Conservation (phyloP, 2,888 invertebrate genomes). For the Zygaena filipendulae region DNA sequence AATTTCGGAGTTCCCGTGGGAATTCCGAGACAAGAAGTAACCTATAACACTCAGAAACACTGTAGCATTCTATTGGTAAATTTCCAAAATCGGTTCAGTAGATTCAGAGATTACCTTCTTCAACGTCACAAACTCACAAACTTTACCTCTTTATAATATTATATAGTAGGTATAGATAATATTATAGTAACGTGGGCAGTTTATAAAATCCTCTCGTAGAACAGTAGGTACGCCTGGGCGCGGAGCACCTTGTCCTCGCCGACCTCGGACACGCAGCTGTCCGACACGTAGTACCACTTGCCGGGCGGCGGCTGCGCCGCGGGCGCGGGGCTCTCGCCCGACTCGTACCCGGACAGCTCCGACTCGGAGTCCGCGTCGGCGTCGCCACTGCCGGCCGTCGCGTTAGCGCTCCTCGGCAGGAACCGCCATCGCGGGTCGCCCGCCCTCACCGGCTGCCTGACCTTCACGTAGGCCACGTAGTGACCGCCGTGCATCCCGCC, state of each 20-base stretch:
- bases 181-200: conserved; percentile 6
- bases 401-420: conserved; percentile 71
- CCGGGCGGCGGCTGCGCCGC: conserved; percentile 67
- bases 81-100: too few species aligned
- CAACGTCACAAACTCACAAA: too few species aligned
- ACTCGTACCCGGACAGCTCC: conserved; percentile 65
- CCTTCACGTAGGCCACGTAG: conserved; percentile 96
- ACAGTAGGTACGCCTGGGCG: conserved; percentile 94
- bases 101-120: too few species aligned
- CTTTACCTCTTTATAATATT: too few species aligned
- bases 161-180: background rate
- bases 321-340: conserved; percentile 50
- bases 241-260: conserved; percentile 82
- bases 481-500: conserved; percentile 87
- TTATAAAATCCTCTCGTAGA: conserved; percentile 93
- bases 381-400: conserved; percentile 46
- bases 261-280: conserved; percentile 86
- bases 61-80: too few species aligned
- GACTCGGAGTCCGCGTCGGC: conserved; percentile 63
- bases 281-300: conserved; percentile 95
- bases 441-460: conserved; percentile 70
- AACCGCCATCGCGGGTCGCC: conserved; percentile 80
- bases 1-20: too few species aligned
- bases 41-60: too few species aligned
- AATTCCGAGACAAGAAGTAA: too few species aligned